Conservation (phyloP, 2,888 invertebrate species). For the Ametastegia equiseti region DNA sequence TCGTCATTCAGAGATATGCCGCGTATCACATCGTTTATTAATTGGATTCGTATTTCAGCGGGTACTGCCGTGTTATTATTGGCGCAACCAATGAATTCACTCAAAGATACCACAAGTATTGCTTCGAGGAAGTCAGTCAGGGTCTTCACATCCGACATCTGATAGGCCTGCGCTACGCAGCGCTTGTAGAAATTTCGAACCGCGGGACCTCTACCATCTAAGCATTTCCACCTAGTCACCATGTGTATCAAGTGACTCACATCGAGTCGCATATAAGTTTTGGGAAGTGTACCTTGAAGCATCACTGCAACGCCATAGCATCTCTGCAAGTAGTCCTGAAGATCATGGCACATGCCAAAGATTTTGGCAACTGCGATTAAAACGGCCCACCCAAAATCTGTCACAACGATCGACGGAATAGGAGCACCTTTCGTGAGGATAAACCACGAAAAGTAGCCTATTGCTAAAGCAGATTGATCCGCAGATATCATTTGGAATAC, state of each 20-base stretch:
- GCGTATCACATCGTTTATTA: slow-evolving; percentile 46
- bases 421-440: no score
- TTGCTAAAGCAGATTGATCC: no score
- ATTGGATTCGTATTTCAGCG: slow-evolving; percentile 51
- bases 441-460: no score
- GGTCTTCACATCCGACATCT: slow-evolving; percentile 49
- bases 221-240: slow-evolving; percentile 53
- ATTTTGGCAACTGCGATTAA: slow-evolving; percentile 53
- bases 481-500: no score
- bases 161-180: slow-evolving; percentile 52
- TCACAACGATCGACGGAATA: slow-evolving; percentile 48
- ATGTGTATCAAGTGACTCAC: slow-evolving; percentile 54
- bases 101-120: slow-evolving; percentile 51
- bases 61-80: slow-evolving; percentile 49
- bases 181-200: slow-evolving; percentile 51
- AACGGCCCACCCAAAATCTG: slow-evolving; percentile 52
- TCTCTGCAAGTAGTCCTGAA: slow-evolving; percentile 53
- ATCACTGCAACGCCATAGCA: slow-evolving; percentile 49
- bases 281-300: background rate
- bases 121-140: slow-evolving; percentile 52
- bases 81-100: slow-evolving; percentile 50
- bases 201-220: slow-evolving; percentile 31
- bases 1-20: slow-evolving; percentile 29
- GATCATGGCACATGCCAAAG: slow-evolving; percentile 52
- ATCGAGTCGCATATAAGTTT: slow-evolving; percentile 53